These are phyloP conservation scores for Cantharis rufa DNA, from an alignment of 2,888 invertebrate species.

Conservation along the genomic window DNA sequence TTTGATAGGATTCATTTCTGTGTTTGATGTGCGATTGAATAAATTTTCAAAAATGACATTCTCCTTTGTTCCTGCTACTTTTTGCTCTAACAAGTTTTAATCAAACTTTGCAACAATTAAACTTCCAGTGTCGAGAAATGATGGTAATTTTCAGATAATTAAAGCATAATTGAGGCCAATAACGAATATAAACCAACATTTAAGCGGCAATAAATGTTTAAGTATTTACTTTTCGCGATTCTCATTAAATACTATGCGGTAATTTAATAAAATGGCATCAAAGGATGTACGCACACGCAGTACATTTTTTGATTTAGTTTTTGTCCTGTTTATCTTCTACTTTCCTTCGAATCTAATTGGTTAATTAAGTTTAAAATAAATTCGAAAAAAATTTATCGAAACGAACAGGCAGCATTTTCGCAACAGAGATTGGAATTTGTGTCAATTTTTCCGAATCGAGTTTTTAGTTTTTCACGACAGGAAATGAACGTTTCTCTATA, in stretches of 20 bases:
- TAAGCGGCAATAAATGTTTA: neutral
- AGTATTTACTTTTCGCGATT: neutral
- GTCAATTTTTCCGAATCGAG: neutral
- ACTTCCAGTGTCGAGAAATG: neutral
- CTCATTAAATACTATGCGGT: neutral
- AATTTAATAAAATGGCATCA: neutral
- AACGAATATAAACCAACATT: neutral
- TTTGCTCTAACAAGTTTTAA: neutral
- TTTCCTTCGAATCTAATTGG: neutral
- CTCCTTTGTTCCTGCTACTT: neutral
- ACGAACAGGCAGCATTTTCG: neutral
- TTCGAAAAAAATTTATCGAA: neutral
- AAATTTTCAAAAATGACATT: neutral
- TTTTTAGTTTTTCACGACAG: neutral
- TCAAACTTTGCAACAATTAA: neutral
- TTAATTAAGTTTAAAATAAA: neutral
- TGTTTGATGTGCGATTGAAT: neutral
- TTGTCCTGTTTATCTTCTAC: neutral
- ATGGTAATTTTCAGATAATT: neutral
- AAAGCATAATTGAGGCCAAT: neutral
- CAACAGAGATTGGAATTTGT: neutral
- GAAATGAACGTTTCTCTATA: conserved; percentile 28
- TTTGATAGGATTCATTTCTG: conserved; percentile 1
- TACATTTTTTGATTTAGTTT: neutral
- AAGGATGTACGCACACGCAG: neutral